These are phyloP conservation scores for Apus apus DNA, from an alignment of 2,113 vertebrate genomes.

Conservation along the genomic window DNA sequence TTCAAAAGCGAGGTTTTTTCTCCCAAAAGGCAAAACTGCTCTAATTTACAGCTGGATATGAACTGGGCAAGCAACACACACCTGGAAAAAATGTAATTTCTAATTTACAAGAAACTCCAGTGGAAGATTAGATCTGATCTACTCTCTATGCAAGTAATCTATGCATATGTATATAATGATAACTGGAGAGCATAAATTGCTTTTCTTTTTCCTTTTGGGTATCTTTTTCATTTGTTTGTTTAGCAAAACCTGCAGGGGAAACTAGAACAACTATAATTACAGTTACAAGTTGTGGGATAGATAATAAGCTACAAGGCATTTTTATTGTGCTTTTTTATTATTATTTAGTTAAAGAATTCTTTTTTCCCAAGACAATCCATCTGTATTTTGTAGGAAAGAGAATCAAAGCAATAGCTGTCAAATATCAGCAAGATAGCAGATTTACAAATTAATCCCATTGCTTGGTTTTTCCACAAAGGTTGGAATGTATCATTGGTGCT, in stretches of 20 bases:
- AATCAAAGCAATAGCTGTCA: slow-evolving; percentile 69
- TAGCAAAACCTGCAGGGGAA: slow-evolving; percentile 64
- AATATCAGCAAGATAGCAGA: slow-evolving; percentile 63
- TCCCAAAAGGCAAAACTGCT: slow-evolving; percentile 74
- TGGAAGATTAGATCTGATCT: slow-evolving; percentile 76
- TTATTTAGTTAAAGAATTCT: slow-evolving; percentile 59
- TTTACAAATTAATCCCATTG: slow-evolving; percentile 80
- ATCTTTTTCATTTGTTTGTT: slow-evolving; percentile 75
- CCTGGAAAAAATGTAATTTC: slow-evolving; percentile 77
- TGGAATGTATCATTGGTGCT: slow-evolving; percentile 71
- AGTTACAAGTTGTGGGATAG: slow-evolving; percentile 44
- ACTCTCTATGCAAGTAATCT: slow-evolving; percentile 70
- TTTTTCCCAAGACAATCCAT: slow-evolving; percentile 64
- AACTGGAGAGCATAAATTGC: slow-evolving; percentile 74
- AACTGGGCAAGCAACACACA: slow-evolving; percentile 62
- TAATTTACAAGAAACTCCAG: slow-evolving; percentile 67
- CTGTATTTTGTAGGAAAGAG: slow-evolving; percentile 58
- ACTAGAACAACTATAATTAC: slow-evolving; percentile 62
- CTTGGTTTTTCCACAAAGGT: slow-evolving; percentile 66
- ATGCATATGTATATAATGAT: slow-evolving; percentile 68
- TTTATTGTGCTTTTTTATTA: slow-evolving; percentile 64
- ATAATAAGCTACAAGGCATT: slow-evolving; percentile 70
- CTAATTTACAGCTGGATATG: slow-evolving; percentile 74
- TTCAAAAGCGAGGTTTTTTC: slow-evolving; percentile 69
- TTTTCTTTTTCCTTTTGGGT: slow-evolving; percentile 78